Percentiles rank a stretch among this genome's conserved stretches.
Evolutionary conservation across 2,113 vertebrate species (phyloP).

Genomic region (Pterocles burchelli): DNA sequence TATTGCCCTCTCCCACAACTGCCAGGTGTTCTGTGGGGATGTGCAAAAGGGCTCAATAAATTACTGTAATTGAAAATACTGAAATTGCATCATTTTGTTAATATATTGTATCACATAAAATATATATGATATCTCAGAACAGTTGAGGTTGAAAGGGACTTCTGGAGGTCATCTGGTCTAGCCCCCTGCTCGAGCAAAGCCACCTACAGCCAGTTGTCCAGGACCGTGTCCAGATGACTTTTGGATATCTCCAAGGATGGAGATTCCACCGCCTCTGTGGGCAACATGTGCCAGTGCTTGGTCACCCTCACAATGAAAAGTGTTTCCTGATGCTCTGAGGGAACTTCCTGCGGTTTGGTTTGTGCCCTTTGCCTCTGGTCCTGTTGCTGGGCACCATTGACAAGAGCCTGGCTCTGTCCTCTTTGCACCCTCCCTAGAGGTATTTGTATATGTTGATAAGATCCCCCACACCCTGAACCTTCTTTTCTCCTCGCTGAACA

Average conservation of each 20-base stretch:
- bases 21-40: background rate
- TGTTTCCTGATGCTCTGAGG: background rate
- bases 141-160: background rate
- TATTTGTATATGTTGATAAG: background rate
- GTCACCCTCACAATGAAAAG: background rate
- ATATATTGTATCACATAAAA: background rate
- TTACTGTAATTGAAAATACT: background rate
- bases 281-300: background rate
- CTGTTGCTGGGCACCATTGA: background rate
- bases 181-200: background rate
- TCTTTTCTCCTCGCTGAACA: background rate
- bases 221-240: fast-evolving
- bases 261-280: background rate
- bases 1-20: background rate
- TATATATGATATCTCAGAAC: background rate
- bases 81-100: background rate
- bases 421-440: background rate
- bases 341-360: background rate
- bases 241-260: background rate
- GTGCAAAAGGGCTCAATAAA: background rate
- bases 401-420: background rate
- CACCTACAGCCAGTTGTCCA: background rate
- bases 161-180: background rate
- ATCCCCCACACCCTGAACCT: background rate
- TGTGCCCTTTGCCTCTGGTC: background rate